phyloP scores from a whole-genome alignment of 2,797 vertebrate genomes.

The Melanotaenia maccullochi region DNA sequence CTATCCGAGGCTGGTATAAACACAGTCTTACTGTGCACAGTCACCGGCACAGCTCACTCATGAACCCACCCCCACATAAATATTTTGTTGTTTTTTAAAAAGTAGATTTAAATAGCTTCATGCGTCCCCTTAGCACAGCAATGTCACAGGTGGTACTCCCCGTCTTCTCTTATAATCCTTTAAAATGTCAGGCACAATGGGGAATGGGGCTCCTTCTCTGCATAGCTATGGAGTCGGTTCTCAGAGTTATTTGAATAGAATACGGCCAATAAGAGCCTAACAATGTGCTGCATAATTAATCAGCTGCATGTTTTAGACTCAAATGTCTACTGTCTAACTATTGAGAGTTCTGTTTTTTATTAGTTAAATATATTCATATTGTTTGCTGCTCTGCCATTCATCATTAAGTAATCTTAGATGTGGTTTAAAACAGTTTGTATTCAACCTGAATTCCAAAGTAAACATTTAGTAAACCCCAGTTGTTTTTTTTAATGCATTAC shows the following conservation, averaged over 20 bases:
- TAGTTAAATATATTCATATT: conserved; percentile 18
- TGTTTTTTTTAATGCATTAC: background rate
- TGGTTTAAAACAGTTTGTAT: conserved; percentile 16
- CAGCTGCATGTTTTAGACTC: background rate
- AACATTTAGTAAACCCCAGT: background rate
- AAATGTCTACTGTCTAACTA: background rate
- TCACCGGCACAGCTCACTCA: conserved; percentile 1
- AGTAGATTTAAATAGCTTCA: conserved; percentile 29
- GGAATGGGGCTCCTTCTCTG: conserved; percentile 21
- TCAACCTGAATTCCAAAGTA: background rate
- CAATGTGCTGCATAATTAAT: conserved; percentile 30
- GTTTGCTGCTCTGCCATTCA: conserved; percentile 41
- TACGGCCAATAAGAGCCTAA: conserved; percentile 13
- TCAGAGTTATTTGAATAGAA: conserved; percentile 27
- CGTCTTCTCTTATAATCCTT: conserved; percentile 33
- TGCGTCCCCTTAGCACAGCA: background rate
- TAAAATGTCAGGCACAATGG: conserved; percentile 38
- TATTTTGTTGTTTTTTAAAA: conserved; percentile 15
- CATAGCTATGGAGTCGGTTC: conserved; percentile 22
- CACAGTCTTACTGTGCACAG: conserved; percentile 12
- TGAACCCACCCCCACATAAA: conserved; percentile 10
- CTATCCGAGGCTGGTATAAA: conserved; percentile 2
- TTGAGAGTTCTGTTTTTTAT: conserved; percentile 27
- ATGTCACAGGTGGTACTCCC: conserved; percentile 22
- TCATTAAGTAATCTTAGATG: conserved; percentile 29